phyloP scores from a whole-genome alignment of 2,888 invertebrate species.

The Hypena proboscidalis region DNA sequence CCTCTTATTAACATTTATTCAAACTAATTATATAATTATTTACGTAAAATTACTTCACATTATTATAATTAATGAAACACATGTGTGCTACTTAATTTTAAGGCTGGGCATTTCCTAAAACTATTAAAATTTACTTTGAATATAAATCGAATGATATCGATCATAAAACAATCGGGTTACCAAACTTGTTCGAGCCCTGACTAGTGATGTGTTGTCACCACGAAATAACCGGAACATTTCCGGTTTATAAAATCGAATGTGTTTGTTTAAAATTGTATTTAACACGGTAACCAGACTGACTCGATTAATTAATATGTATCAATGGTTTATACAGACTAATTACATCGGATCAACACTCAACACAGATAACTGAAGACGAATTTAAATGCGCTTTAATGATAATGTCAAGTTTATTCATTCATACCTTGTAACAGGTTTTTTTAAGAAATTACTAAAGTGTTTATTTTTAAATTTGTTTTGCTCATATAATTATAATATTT shows the following conservation, averaged over 20 bases:
- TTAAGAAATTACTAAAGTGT: neutral
- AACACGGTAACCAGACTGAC: conserved; percentile 36
- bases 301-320: conserved; percentile 66
- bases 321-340: conserved; percentile 63
- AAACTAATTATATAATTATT: conserved; percentile 30
- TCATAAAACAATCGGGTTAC: neutral
- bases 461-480: neutral
- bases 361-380: conserved; percentile 37
- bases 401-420: conserved; percentile 14
- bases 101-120: conserved; percentile 6
- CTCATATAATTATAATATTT: too few species aligned
- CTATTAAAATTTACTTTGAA: neutral
- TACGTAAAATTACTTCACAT: conserved; percentile 15
- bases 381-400: conserved; percentile 20
- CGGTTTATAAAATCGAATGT: conserved; percentile 19
- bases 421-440: neutral
- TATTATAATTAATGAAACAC: conserved; percentile 6
- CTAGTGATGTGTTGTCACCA: conserved; percentile 23
- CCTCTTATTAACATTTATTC: conserved; percentile 17
- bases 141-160: neutral
- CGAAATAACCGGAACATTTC: conserved; percentile 25
- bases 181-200: conserved; percentile 4
- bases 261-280: conserved; percentile 22
- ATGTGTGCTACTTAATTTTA: neutral
- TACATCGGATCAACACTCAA: conserved; percentile 51